Evolutionary conservation across 1,140 invertebrate genomes (phyloP), one percentile per base, ranked within the genome.

Genomic region (Brachionus rotundiformis): DNA sequence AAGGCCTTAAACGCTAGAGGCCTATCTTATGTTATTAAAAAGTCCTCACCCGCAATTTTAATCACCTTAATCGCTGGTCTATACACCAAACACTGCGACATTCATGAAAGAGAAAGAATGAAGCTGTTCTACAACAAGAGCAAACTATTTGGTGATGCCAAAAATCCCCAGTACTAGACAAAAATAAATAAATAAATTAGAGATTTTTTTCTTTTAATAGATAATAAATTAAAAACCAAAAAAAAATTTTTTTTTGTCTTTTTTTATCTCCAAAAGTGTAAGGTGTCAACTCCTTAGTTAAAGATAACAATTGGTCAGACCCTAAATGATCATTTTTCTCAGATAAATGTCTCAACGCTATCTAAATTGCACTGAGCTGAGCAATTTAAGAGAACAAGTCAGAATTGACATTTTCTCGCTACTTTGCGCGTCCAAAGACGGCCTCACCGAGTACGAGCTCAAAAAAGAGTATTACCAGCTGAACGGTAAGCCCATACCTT

Each of bases 61-160:
- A 11, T 79, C 25, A 33, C 19, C 10, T 3, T 79, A 3, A n/a
- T 23, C 33, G 29, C 33, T 19, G 44, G 44, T 39, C 47, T 79
- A 0, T 79, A 59, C 33, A 49, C 47, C 36, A 54, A 63, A 36
- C 76, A 79, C 36, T 79, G 76, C 16, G 76, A 79, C 33, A 54
- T 79, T 4, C 47, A 63, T 59, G 76, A 54, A 31, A 54, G 59
- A 63, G 47, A 79, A 79, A 7, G 47, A 54, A 59, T 41, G 47
- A 54, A 63, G 19, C 13, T 63, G n/a, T 79, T 79, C 36, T 31
- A 54, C 47, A 79, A 79, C 59, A 54, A 63, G 29, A 79, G 76
- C 76, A 79, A 79, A 79, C 31, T 79, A 19, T 79, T 41, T 25
- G 76, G 76, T 1, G 27, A 41, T 41, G 23, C 47, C 44, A 31